Percentiles rank a stretch among this genome's conserved stretches.
These are phyloP conservation scores for Amyelois transitella DNA, from an alignment of 1,140 invertebrate genomes.

Conservation along the genomic window DNA sequence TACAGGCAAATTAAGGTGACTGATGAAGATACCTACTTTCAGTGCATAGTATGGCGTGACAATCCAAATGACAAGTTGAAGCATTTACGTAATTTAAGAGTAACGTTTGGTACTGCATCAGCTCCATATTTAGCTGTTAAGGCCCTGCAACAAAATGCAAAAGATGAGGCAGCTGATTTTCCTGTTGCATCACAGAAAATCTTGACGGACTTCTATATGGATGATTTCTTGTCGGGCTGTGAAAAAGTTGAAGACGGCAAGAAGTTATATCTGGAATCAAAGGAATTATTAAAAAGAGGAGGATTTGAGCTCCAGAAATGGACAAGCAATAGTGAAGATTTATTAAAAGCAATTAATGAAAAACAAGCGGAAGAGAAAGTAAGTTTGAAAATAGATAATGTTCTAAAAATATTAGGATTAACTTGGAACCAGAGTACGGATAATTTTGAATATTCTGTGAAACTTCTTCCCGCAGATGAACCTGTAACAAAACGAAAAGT, in stretches of 20 bases:
- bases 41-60: constrained; percentile 42
- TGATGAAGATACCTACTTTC: constrained; percentile 30
- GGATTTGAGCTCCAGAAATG: constrained; percentile 30
- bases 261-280: background rate
- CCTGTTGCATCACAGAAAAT: constrained; percentile 18
- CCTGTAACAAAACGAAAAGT: constrained; percentile 26
- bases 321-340: constrained; percentile 13
- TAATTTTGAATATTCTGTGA: constrained; percentile 15
- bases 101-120: constrained; percentile 41
- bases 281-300: constrained; percentile 12
- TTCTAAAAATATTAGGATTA: constrained; percentile 23
- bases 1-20: constrained; percentile 37
- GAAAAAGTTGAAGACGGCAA: constrained; percentile 13
- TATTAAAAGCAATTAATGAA: constrained; percentile 1
- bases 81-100: constrained; percentile 17
- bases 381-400: constrained; percentile 9
- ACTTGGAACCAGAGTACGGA: constrained; percentile 24
- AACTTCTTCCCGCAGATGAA: background rate
- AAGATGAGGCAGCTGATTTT: constrained; percentile 23
- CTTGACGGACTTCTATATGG: constrained; percentile 29
- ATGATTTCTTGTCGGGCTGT: constrained; percentile 37
- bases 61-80: constrained; percentile 5
- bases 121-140: constrained; percentile 34
- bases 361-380: background rate
- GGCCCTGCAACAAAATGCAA: constrained; percentile 35